A percentile compares a stretch with the other conserved stretches of the same genome.
Evolutionary conservation across 2,797 vertebrate genomes (phyloP).

Genomic region (Aldrovandia affinis): DNA sequence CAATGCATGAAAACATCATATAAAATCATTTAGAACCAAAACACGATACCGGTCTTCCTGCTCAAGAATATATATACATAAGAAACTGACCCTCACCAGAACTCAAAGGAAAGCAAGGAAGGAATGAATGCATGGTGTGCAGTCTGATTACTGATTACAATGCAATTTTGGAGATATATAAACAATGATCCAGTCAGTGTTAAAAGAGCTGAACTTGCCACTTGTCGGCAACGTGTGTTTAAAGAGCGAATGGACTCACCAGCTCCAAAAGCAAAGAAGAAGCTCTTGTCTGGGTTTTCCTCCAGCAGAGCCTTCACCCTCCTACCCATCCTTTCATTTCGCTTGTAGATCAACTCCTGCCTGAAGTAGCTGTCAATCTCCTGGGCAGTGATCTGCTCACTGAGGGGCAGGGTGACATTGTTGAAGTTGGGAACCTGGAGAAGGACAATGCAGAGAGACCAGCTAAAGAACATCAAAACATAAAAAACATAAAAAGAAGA

Average conservation of each 20-base stretch:
- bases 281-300: slow-evolving; percentile 83
- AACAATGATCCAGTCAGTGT: too few relatives aligned
- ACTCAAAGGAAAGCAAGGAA: too few relatives aligned
- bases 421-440: slow-evolving; percentile 84
- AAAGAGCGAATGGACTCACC: slow-evolving; percentile 66
- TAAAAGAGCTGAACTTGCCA: neutral
- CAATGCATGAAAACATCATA: neutral
- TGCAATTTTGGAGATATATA: too few relatives aligned
- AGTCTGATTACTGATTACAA: too few relatives aligned
- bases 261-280: slow-evolving; percentile 92
- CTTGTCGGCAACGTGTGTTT: neutral
- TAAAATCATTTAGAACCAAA: neutral
- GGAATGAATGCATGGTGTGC: too few relatives aligned
- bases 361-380: slow-evolving; percentile 89
- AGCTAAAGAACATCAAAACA: slow-evolving; percentile 5
- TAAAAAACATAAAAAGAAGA: neutral
- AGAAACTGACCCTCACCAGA: too few relatives aligned
- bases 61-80: neutral
- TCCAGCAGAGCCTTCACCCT: slow-evolving; percentile 81
- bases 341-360: slow-evolving; percentile 87
- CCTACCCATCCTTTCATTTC: slow-evolving; percentile 85
- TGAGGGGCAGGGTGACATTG: slow-evolving; percentile 80
- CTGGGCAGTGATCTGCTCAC: slow-evolving; percentile 81
- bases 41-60: neutral
- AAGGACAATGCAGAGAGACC: neutral